These are phyloP conservation scores for Erpobdella octoculata DNA, from an alignment of 2,888 invertebrate species.

Conservation along the genomic window DNA sequence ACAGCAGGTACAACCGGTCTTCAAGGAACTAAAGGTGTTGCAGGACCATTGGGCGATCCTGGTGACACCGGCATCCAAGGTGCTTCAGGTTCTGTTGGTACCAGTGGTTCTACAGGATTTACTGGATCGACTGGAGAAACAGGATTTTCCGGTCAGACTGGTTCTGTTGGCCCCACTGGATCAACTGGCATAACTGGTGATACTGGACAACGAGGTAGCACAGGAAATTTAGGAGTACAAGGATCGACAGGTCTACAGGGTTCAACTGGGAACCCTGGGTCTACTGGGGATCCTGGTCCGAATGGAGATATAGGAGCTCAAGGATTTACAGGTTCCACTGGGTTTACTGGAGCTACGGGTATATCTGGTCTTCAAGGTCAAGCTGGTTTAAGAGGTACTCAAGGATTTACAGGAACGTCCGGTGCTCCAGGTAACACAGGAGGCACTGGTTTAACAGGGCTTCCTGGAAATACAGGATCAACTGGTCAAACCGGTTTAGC, in stretches of 20 bases:
- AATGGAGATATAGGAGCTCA: slow-evolving; percentile 39
- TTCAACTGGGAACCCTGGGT: slow-evolving; percentile 32
- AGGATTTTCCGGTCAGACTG: slow-evolving; percentile 5
- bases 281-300: slow-evolving; percentile 42
- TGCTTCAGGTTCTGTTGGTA: slow-evolving; percentile 30
- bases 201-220: slow-evolving; percentile 27
- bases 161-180: background rate
- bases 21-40: slow-evolving; percentile 30
- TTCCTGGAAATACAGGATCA: background rate
- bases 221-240: slow-evolving; percentile 14
- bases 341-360: slow-evolving; percentile 22
- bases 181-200: slow-evolving; percentile 16
- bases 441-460: slow-evolving; percentile 9
- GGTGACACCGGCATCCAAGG: no score
- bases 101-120: slow-evolving; percentile 28
- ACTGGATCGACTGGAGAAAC: slow-evolving; percentile 22
- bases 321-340: slow-evolving; percentile 20
- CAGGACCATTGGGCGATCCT: slow-evolving; percentile 26
- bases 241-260: slow-evolving; percentile 33
- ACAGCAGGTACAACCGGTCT: slow-evolving; percentile 17
- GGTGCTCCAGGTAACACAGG: no score
- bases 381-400: no score
- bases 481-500: background rate
- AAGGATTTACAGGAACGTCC: no score
- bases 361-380: background rate